Percentiles rank a stretch among this genome's conserved stretches.
Conservation (phyloP, 2,113 vertebrate species). For the Piprites chloris region DNA sequence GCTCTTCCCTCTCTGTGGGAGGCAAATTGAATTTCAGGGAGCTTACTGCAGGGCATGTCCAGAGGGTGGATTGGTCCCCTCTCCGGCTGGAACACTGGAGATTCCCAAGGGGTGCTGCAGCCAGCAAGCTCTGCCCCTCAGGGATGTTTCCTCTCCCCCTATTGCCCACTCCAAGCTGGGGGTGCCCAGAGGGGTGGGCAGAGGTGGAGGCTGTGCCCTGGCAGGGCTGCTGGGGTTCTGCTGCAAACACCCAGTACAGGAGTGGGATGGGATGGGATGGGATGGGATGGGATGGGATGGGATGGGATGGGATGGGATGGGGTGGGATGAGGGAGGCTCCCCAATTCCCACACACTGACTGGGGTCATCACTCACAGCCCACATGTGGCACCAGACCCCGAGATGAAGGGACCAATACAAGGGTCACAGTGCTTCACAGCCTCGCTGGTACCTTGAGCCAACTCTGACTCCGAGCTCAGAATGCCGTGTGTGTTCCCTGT, state of each 20-base stretch:
- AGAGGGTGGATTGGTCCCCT: fast-evolving
- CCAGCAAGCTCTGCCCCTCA: neutral
- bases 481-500: fast-evolving
- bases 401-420: fast-evolving
- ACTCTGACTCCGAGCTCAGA: neutral
- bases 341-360: fast-evolving
- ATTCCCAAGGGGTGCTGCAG: neutral
- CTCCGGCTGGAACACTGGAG: neutral
- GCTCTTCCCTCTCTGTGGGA: neutral
- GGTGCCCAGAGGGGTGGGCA: neutral
- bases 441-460: neutral
- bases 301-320: neutral
- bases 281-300: neutral
- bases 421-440: fast-evolving
- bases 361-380: neutral
- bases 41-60: neutral
- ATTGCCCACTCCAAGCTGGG: neutral
- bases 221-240: neutral
- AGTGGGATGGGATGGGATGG: neutral
- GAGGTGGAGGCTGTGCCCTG: neutral
- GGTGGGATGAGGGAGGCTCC: fast-evolving
- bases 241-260: neutral
- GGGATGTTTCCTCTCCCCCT: fast-evolving
- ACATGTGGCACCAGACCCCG: neutral
- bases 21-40: neutral